These are phyloP conservation scores for Cercopithecus mona DNA, from an alignment of 2,113 vertebrate species.

Conservation along the genomic window DNA sequence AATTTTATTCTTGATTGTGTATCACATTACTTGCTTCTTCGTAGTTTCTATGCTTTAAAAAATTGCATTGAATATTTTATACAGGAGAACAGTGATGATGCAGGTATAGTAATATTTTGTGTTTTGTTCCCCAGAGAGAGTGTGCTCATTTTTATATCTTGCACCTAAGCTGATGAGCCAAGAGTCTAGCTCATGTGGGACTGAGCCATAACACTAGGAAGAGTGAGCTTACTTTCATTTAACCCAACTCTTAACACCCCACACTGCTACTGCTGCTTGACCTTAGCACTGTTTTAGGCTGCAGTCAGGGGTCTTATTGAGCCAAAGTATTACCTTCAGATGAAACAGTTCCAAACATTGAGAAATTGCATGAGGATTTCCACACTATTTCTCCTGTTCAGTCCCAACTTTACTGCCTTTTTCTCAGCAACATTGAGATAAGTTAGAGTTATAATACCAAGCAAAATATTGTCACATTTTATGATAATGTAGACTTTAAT, in stretches of 20 bases:
- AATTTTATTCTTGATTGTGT: neutral
- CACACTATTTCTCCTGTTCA: neutral
- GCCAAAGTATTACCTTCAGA: neutral
- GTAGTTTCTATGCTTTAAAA: neutral
- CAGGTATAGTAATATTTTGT: neutral
- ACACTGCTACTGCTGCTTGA: neutral
- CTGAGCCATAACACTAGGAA: neutral
- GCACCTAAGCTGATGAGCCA: neutral
- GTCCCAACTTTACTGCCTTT: neutral
- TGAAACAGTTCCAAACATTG: neutral
- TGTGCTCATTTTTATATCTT: neutral
- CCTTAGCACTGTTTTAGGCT: neutral
- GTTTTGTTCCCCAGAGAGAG: neutral
- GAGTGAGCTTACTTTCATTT: neutral
- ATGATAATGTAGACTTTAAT: neutral
- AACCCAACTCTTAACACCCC: neutral
- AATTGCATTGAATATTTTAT: neutral
- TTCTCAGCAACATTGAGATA: neutral
- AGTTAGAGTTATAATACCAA: neutral
- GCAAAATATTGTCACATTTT: neutral
- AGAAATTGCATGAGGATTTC: neutral
- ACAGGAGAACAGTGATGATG: neutral
- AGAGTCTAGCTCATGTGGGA: neutral
- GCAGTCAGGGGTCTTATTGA: neutral
- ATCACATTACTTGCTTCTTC: neutral